Evolutionary conservation across 2,888 invertebrate genomes (phyloP).

Genomic region (Eupithecia insigniata): DNA sequence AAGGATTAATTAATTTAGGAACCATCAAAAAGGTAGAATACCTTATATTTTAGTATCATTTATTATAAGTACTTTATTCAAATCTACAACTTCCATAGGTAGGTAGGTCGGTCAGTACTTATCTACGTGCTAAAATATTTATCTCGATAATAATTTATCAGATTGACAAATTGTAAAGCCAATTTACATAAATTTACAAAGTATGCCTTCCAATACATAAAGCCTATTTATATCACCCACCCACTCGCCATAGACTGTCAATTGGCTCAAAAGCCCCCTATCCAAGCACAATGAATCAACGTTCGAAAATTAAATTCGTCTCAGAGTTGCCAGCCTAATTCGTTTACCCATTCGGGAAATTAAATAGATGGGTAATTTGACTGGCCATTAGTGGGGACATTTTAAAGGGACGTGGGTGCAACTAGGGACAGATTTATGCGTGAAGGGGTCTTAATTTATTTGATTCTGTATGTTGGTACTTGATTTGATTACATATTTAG

Average conservation of each 20-base stretch:
- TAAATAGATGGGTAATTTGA: slow-evolving; percentile 83
- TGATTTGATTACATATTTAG: slow-evolving; percentile 42
- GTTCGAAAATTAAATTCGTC: slow-evolving; percentile 79
- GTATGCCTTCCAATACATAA: neutral
- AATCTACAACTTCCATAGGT: neutral
- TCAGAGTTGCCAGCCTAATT: slow-evolving; percentile 82
- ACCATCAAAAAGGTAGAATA: neutral
- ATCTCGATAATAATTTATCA: neutral
- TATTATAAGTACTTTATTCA: neutral
- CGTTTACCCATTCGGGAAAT: slow-evolving; percentile 82
- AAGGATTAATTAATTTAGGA: too few species aligned
- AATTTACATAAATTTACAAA: slow-evolving; percentile 4
- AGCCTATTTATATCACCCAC: neutral
- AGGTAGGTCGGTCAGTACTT: neutral
- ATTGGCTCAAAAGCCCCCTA: slow-evolving; percentile 27
- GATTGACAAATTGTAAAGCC: neutral
- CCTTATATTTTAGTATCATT: neutral
- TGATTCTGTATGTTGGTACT: slow-evolving; percentile 46
- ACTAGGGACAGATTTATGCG: slow-evolving; percentile 73
- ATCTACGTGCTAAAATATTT: neutral
- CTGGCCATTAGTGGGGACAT: slow-evolving; percentile 73
- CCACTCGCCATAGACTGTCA: slow-evolving; percentile 15
- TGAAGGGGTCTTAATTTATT: slow-evolving; percentile 62
- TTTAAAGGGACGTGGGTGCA: slow-evolving; percentile 67
- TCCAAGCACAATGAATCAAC: slow-evolving; percentile 67